Percentiles rank a stretch among this genome's conserved stretches.
These are phyloP conservation scores for Mythimna pallens DNA, from an alignment of 2,888 invertebrate genomes.

Conservation along the genomic window DNA sequence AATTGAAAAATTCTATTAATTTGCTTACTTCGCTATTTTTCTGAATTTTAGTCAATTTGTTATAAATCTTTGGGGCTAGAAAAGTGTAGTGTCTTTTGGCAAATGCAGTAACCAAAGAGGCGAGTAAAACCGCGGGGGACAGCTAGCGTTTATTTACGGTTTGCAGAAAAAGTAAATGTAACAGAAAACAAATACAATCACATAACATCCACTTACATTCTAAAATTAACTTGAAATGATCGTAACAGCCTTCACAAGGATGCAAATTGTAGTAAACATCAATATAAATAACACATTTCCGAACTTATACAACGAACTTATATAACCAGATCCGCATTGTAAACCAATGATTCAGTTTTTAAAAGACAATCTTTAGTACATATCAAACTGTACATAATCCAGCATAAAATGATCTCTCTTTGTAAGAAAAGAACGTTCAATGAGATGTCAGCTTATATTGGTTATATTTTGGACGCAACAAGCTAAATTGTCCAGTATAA, in stretches of 20 bases:
- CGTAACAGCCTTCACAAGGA: constrained; percentile 8
- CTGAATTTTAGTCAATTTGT: too few relatives aligned
- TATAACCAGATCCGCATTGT: constrained; percentile 41
- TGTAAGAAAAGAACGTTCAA: not conserved
- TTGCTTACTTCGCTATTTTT: too few relatives aligned
- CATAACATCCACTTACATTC: constrained; percentile 3
- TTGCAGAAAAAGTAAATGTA: not conserved
- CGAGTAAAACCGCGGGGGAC: too few relatives aligned
- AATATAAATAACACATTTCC: constrained; percentile 33
- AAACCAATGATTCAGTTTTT: constrained; percentile 13
- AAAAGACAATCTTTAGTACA: not conserved
- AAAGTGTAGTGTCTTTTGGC: too few relatives aligned
- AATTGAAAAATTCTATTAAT: too few relatives aligned
- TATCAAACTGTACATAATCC: not conserved
- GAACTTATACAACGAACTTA: constrained; percentile 37
- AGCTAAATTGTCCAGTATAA: not conserved
- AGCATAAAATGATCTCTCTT: not conserved
- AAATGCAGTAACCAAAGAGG: too few relatives aligned
- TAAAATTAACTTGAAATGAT: not conserved
- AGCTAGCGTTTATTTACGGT: too few relatives aligned
- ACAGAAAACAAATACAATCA: not conserved
- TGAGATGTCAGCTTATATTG: not conserved
- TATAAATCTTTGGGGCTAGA: too few relatives aligned
- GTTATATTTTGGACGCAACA: not conserved
- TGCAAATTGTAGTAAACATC: constrained; percentile 38